These are phyloP conservation scores for Rhineura floridana DNA, from an alignment of 2,113 vertebrate genomes.

Conservation along the genomic window DNA sequence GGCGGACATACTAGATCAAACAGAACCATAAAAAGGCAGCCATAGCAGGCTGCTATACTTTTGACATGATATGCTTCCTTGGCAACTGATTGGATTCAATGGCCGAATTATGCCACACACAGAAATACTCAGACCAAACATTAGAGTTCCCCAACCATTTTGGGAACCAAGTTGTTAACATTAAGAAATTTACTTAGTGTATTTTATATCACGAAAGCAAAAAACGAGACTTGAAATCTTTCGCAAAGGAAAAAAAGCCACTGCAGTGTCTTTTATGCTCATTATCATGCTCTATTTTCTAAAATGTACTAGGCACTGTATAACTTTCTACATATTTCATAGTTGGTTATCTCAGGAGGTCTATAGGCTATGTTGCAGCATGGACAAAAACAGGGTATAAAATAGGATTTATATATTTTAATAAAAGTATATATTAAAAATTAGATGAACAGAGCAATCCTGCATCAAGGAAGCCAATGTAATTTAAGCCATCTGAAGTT, in stretches of 20 bases:
- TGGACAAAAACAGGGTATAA: not conserved
- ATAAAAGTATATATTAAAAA: no score
- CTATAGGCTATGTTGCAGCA: not conserved
- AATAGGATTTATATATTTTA: no score
- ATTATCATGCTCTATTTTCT: not conserved
- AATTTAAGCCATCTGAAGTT: no score
- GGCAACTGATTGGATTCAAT: not conserved
- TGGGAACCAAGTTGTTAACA: not conserved
- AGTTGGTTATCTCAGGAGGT: not conserved
- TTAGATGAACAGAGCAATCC: no score
- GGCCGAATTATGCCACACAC: not conserved
- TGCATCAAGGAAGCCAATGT: no score
- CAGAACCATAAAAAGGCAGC: slow-evolving; percentile 23
- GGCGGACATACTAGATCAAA: slow-evolving; percentile 33
- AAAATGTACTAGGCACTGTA: not conserved
- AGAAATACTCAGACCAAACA: not conserved
- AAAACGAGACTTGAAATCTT: not conserved
- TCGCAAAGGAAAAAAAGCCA: slow-evolving; percentile 18
- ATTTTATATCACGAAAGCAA: slow-evolving; percentile 22
- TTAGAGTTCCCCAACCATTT: slow-evolving; percentile 27
- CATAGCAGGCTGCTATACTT: not conserved
- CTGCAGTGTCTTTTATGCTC: fast-evolving
- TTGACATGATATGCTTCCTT: not conserved
- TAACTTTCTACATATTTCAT: not conserved
- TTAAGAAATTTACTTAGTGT: slow-evolving; percentile 21